A percentile compares a stretch with the other conserved stretches of the same genome.
These are phyloP conservation scores for Thelaira solivaga DNA, from an alignment of 2,888 invertebrate genomes.

Conservation along the genomic window DNA sequence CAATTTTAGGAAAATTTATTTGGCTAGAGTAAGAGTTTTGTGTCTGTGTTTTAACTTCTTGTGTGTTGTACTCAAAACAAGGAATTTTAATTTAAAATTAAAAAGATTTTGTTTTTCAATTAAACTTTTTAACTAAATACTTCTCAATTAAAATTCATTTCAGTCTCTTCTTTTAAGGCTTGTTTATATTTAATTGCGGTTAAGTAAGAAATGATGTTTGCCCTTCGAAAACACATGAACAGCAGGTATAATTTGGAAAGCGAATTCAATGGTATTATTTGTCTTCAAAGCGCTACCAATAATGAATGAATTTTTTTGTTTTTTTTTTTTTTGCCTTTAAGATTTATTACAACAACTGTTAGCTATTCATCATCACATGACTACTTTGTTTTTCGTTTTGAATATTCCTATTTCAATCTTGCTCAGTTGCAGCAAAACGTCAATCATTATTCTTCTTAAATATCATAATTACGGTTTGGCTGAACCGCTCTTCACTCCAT, in stretches of 20 bases:
- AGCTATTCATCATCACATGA: conserved; percentile 50
- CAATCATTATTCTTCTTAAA: conserved; percentile 64
- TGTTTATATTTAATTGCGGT: not conserved
- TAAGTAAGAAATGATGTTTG: conserved; percentile 2
- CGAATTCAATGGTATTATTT: conserved; percentile 22
- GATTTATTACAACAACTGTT: conserved; percentile 49
- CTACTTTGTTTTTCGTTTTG: conserved; percentile 42
- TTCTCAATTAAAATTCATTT: not conserved
- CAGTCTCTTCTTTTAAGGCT: not conserved
- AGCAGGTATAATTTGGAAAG: not conserved
- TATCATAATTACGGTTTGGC: conserved; percentile 28
- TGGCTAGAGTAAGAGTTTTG: too few species aligned
- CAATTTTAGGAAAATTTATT: too few species aligned
- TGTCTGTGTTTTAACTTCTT: too few species aligned
- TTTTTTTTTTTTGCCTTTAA: too few species aligned
- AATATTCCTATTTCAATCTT: conserved; percentile 44
- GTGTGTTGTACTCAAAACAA: too few species aligned
- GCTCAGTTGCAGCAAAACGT: conserved; percentile 64
- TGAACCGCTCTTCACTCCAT: conserved; percentile 5
- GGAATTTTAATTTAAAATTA: too few species aligned
- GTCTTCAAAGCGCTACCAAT: too few species aligned
- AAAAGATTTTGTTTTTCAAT: too few species aligned
- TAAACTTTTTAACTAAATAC: too few species aligned
- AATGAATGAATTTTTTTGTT: conserved; percentile 59
- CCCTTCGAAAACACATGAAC: not conserved